Evolutionary conservation across 2,113 vertebrate species (phyloP).

Genomic region (Perca fluviatilis): DNA sequence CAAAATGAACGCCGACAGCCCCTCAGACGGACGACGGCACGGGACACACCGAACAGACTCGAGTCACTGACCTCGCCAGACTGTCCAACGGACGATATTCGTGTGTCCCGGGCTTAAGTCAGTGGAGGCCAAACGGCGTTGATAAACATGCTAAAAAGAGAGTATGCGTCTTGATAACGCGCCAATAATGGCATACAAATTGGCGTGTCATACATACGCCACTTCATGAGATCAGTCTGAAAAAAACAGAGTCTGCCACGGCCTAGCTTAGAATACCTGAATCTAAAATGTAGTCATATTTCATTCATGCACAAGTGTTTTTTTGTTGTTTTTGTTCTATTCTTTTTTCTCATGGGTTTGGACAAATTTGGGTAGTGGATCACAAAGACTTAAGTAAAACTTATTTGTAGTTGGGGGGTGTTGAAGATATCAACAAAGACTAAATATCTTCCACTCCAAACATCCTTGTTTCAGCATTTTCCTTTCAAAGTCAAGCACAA

Average conservation of each 20-base stretch:
- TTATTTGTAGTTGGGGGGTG: not conserved
- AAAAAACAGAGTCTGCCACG: slow-evolving; percentile 14
- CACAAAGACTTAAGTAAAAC: slow-evolving; percentile 18
- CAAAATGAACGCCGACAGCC: too few relatives aligned
- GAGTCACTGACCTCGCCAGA: too few relatives aligned
- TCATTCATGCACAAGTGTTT: slow-evolving; percentile 26
- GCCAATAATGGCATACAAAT: too few relatives aligned
- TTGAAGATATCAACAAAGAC: not conserved
- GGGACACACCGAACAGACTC: too few relatives aligned
- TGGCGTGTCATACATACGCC: too few relatives aligned
- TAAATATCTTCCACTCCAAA: slow-evolving; percentile 8
- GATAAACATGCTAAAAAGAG: too few relatives aligned
- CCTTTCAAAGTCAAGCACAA: slow-evolving; percentile 9
- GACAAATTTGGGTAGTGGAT: slow-evolving; percentile 2
- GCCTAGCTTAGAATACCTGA: slow-evolving; percentile 17
- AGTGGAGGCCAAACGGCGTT: too few relatives aligned
- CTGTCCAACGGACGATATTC: too few relatives aligned
- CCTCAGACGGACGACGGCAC: too few relatives aligned
- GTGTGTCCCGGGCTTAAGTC: too few relatives aligned
- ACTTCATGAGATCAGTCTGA: too few relatives aligned
- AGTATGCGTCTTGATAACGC: too few relatives aligned
- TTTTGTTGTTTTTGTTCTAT: not conserved
- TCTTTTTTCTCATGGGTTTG: not conserved
- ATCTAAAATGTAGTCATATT: slow-evolving; percentile 3
- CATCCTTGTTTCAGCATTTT: slow-evolving; percentile 6